phyloP scores from a whole-genome alignment of 2,797 vertebrate genomes.

The Mormyrops attenuatus region DNA sequence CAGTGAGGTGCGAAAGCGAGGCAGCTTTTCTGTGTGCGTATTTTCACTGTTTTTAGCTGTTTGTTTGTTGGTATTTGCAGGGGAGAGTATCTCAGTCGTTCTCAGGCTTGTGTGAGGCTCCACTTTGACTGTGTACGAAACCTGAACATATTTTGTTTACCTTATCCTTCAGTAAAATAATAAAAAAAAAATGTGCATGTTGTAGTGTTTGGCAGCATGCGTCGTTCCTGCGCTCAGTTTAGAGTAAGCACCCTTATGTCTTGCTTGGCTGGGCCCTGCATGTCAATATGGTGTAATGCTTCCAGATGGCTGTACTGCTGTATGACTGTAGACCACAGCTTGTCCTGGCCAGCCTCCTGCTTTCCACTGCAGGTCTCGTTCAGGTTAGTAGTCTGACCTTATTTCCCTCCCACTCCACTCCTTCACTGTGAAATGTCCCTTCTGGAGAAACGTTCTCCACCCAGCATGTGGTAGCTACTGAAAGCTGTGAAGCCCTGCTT shows the following conservation, averaged over 20 bases:
- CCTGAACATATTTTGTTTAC: conserved; percentile 4
- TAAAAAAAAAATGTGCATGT: not conserved
- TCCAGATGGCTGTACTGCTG: conserved; percentile 5
- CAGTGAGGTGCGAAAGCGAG: not conserved
- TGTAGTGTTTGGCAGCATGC: not conserved
- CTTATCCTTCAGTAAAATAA: not conserved
- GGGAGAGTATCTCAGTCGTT: not conserved
- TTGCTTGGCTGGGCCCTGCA: not conserved
- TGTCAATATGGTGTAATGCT: conserved; percentile 1
- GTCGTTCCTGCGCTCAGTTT: not conserved
- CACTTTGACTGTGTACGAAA: not conserved
- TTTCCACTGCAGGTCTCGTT: not conserved
- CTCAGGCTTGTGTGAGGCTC: not conserved
- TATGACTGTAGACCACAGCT: not conserved
- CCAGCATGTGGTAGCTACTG: not conserved
- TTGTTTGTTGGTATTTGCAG: not conserved
- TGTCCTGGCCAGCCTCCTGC: not conserved
- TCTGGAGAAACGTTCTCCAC: not conserved
- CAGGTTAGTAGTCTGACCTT: not conserved
- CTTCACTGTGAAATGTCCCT: not conserved
- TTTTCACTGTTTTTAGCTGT: not conserved
- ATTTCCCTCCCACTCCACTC: not conserved
- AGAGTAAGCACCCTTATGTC: not conserved
- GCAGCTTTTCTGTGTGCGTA: not conserved
- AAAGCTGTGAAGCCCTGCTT: not conserved